A percentile compares a stretch with the other conserved stretches of the same genome.
Conservation (phyloP, 2,113 vertebrate species). For the Triplophysa siluroides region DNA sequence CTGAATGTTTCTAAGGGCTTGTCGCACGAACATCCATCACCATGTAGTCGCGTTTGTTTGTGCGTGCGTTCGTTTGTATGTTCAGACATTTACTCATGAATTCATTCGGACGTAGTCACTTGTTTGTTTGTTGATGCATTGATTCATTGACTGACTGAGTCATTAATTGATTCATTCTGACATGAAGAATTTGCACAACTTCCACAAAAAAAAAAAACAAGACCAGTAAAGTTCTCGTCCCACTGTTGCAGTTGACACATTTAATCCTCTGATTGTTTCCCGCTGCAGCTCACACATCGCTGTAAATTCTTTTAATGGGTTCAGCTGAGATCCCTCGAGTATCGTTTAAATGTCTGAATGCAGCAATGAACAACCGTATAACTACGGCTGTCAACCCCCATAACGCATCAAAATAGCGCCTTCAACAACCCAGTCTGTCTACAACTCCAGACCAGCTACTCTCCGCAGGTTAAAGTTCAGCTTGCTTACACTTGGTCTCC, state of each 20-base stretch:
- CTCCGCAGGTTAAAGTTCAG: conserved; percentile 31
- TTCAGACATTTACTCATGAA: too few species aligned
- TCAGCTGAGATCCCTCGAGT: conserved; percentile 1
- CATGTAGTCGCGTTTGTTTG: background rate
- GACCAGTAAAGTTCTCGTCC: conserved; percentile 9
- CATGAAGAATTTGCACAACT: background rate
- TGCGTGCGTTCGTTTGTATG: too few species aligned
- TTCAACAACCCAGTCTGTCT: conserved; percentile 15
- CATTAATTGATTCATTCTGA: background rate
- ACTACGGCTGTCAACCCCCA: conserved; percentile 10
- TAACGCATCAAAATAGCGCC: background rate
- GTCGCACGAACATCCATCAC: background rate
- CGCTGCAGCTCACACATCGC: background rate
- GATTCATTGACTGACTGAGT: background rate
- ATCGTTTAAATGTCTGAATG: conserved; percentile 38
- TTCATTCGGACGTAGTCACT: too few species aligned
- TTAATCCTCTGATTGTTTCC: conserved; percentile 25
- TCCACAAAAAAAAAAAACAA: background rate
- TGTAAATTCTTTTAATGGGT: conserved; percentile 40
- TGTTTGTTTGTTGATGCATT: too few species aligned
- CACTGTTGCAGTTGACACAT: conserved; percentile 21
- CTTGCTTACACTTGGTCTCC: conserved; percentile 21
- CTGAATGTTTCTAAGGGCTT: background rate
- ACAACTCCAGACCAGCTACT: background rate
- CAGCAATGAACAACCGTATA: conserved; percentile 16